phyloP scores from a whole-genome alignment of 2,888 invertebrate genomes.

The Harpalus rufipes region DNA sequence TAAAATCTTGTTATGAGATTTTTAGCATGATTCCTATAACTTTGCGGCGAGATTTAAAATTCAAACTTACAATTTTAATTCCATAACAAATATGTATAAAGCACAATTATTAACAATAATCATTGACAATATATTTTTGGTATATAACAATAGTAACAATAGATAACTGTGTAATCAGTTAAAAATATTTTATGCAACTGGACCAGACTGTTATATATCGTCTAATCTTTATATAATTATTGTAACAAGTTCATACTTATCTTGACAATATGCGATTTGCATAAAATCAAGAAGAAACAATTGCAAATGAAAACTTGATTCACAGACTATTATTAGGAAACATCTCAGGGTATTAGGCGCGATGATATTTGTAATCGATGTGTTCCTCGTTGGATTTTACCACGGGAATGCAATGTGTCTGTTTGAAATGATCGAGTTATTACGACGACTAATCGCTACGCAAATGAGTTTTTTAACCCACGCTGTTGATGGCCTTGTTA shows the following conservation, averaged over 20 bases:
- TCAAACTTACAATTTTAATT: no score
- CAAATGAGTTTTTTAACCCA: conserved; percentile 61
- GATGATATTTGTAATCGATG: conserved; percentile 53
- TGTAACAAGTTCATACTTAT: conserved; percentile 4
- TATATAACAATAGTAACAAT: no score
- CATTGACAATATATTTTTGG: no score
- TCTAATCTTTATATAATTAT: background rate
- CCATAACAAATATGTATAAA: no score
- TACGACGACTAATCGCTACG: conserved; percentile 47
- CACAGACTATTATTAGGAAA: conserved; percentile 40
- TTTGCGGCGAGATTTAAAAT: no score
- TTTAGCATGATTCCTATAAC: no score
- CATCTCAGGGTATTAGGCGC: conserved; percentile 28
- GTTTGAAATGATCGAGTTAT: conserved; percentile 50
- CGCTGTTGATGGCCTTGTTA: conserved; percentile 55
- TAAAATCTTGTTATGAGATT: no score
- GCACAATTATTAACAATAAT: no score
- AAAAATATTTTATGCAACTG: no score
- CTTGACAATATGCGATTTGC: conserved; percentile 34
- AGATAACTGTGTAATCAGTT: no score
- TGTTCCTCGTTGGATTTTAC: conserved; percentile 57
- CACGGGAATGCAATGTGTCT: conserved; percentile 56
- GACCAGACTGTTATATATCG: no score
- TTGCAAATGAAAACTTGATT: conserved; percentile 28
- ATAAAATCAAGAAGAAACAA: conserved; percentile 30